Conservation (phyloP, 2,888 invertebrate species). For the Tenodera sinensis region DNA sequence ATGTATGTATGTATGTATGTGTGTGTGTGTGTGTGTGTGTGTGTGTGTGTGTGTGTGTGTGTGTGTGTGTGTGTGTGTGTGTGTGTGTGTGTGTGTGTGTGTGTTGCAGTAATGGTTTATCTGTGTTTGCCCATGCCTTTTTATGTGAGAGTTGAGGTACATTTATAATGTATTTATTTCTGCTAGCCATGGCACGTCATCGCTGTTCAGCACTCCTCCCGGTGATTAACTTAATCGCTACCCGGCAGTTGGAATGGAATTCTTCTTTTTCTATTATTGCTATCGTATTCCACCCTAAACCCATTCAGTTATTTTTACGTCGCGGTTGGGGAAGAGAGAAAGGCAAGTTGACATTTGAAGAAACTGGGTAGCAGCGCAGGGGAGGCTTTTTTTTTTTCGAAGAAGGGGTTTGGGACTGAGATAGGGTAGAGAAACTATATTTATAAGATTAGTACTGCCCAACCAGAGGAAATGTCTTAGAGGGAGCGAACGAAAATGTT, state of each 20-base stretch:
- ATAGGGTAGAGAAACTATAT: constrained; percentile 6
- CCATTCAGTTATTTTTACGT: background rate
- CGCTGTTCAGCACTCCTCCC: background rate
- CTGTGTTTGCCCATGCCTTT: too few relatives aligned
- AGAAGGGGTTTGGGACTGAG: background rate
- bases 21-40: too few relatives aligned
- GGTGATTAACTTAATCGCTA: constrained; percentile 25
- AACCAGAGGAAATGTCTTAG: background rate
- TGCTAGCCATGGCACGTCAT: background rate
- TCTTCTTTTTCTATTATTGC: constrained; percentile 13
- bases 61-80: too few relatives aligned
- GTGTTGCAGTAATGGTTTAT: too few relatives aligned
- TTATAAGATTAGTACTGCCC: constrained; percentile 17
- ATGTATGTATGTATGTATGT: too few relatives aligned
- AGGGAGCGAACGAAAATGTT: background rate
- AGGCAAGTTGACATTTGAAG: background rate
- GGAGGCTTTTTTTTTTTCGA: background rate
- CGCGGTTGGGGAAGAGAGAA: background rate
- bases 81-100: too few relatives aligned
- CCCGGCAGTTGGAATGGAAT: constrained; percentile 24
- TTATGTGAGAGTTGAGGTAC: background rate
- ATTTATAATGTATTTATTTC: background rate
- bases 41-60: too few relatives aligned
- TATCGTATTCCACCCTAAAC: background rate
- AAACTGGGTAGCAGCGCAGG: background rate